Percentiles rank a stretch among this genome's conserved stretches.
phyloP scores from a whole-genome alignment of 1,140 invertebrate species.

The Anastrepha obliqua region DNA sequence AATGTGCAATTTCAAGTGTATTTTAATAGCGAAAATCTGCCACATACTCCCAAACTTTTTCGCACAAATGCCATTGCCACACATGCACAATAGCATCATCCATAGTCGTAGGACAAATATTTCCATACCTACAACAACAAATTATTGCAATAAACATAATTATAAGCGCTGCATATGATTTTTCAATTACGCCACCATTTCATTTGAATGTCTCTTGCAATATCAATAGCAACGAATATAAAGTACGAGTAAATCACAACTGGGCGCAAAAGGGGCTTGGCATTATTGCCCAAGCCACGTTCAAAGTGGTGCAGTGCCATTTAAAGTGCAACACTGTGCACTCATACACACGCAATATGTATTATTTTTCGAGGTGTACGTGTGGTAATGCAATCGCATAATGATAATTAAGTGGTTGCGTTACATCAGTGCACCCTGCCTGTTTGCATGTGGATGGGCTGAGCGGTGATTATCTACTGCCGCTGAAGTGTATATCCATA shows the following conservation, averaged over 20 bases:
- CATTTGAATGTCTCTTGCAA: neutral
- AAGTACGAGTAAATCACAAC: constrained; percentile 14
- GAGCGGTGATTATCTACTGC: constrained; percentile 38
- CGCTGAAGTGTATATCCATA: constrained; percentile 44
- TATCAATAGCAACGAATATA: neutral
- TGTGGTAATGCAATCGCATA: constrained; percentile 28
- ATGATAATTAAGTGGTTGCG: constrained; percentile 53
- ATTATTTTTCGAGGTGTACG: neutral
- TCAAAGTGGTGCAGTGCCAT: neutral
- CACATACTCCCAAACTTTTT: neutral
- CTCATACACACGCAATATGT: neutral
- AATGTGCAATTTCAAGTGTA: constrained; percentile 72
- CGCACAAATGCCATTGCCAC: neutral
- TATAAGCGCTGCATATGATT: constrained; percentile 73
- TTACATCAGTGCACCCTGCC: neutral
- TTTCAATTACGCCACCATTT: constrained; percentile 68
- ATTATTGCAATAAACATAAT: constrained; percentile 73
- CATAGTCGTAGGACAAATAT: neutral
- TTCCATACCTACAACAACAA: constrained; percentile 55
- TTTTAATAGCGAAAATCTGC: constrained; percentile 62
- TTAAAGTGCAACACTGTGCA: constrained; percentile 49
- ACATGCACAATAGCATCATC: neutral
- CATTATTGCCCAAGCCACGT: neutral
- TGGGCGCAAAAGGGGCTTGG: neutral
- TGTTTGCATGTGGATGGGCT: neutral